A percentile compares a stretch with the other conserved stretches of the same genome.
Evolutionary conservation across 2,888 invertebrate species (phyloP).

Genomic region (Mythimna vitellina): DNA sequence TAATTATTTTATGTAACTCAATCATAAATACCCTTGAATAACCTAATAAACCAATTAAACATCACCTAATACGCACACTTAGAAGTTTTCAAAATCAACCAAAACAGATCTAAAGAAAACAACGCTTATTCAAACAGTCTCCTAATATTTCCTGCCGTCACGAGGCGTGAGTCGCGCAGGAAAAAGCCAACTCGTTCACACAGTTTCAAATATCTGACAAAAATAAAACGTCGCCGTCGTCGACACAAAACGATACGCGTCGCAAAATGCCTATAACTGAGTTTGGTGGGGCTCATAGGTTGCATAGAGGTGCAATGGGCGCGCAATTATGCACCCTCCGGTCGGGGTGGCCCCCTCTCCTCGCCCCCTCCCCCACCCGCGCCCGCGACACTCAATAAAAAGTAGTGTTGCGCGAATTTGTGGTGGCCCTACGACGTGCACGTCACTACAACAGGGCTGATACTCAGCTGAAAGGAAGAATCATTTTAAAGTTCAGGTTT

Average conservation of each 20-base stretch:
- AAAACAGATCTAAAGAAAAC: background rate
- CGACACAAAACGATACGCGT: conserved; percentile 66
- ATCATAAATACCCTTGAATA: background rate
- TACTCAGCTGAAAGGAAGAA: background rate
- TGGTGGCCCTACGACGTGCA: conserved; percentile 70
- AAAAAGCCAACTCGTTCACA: conserved; percentile 46
- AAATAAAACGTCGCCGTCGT: conserved; percentile 50
- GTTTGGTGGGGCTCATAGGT: conserved; percentile 72
- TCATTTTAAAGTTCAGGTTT: background rate
- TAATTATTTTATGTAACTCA: too few relatives aligned
- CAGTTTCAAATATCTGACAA: conserved; percentile 53
- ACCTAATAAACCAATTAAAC: background rate
- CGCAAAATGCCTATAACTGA: conserved; percentile 79
- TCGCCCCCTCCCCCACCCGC: conserved; percentile 44
- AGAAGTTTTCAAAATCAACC: background rate
- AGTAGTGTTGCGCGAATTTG: conserved; percentile 78
- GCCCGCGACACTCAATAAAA: conserved; percentile 76
- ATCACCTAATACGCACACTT: background rate
- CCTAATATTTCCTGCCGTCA: conserved; percentile 14
- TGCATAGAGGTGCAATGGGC: conserved; percentile 73
- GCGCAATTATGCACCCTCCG: conserved; percentile 80
- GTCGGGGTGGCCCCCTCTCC: conserved; percentile 53
- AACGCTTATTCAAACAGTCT: conserved; percentile 11
- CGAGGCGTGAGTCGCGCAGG: conserved; percentile 28
- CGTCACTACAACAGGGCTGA: conserved; percentile 66